phyloP scores from a whole-genome alignment of 2,113 vertebrate species.

The Psilopogon haemacephalus region DNA sequence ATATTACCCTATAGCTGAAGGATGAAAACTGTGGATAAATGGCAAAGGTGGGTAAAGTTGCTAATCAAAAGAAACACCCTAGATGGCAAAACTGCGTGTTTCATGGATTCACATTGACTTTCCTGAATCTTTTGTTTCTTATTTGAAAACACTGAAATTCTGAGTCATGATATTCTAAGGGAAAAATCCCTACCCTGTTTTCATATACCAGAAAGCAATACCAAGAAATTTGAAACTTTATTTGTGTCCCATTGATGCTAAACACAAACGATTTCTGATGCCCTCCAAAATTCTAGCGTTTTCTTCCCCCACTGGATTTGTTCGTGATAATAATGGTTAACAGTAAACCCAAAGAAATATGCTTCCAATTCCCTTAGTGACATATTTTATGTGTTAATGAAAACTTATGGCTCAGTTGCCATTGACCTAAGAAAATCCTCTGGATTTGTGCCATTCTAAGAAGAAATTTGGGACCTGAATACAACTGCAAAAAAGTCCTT shows the following conservation, averaged over 20 bases:
- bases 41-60: not conserved
- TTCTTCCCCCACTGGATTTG: not conserved
- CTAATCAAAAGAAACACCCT: not conserved
- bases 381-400: not conserved
- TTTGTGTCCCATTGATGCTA: not conserved
- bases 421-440: not conserved
- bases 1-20: not conserved
- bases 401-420: fast-evolving
- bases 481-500: not conserved
- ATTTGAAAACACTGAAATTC: not conserved
- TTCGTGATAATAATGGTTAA: not conserved
- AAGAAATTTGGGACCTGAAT: not conserved
- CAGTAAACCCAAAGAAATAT: not conserved
- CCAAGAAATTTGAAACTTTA: not conserved
- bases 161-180: not conserved
- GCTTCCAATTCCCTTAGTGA: not conserved
- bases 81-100: not conserved
- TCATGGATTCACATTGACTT: not conserved
- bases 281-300: not conserved
- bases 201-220: not conserved
- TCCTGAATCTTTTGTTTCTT: not conserved
- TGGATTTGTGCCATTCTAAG: not conserved
- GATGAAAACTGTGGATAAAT: not conserved
- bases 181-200: not conserved
- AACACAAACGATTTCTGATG: not conserved